Conservation (phyloP, 2,797 vertebrate species). For the Peromyscus nudipes region DNA sequence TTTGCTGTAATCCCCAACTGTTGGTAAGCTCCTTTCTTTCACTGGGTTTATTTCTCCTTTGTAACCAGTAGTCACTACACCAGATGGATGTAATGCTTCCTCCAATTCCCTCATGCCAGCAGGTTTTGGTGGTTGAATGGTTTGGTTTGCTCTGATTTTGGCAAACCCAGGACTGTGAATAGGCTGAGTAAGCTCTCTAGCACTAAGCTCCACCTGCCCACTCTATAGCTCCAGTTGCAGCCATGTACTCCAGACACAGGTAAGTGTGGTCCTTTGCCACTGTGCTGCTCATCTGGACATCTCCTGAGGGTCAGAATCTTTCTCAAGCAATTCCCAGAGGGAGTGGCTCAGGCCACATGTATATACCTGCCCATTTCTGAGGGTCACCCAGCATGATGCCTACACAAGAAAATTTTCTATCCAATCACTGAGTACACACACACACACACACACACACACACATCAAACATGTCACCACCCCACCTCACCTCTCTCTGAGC, state of each 20-base stretch:
- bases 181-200: neutral
- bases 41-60: slow-evolving; percentile 1
- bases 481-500: slow-evolving; percentile 17
- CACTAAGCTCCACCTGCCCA: neutral
- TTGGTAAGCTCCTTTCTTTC: neutral
- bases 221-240: neutral
- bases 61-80: neutral
- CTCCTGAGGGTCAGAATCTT: slow-evolving; percentile 40
- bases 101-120: neutral
- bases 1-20: neutral
- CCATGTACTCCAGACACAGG: neutral
- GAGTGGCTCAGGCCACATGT: neutral
- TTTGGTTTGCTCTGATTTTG: neutral
- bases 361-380: neutral
- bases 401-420: neutral
- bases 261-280: neutral
- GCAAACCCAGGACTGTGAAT: neutral
- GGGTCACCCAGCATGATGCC: neutral
- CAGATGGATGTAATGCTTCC: neutral
- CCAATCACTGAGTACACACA: neutral
- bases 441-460: slow-evolving; percentile 13
- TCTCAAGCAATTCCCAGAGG: slow-evolving; percentile 26
- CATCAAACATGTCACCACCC: neutral
- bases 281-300: slow-evolving; percentile 29
- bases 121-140: neutral